Conservation (phyloP, 2,113 vertebrate species). For the Laticauda colubrina region DNA sequence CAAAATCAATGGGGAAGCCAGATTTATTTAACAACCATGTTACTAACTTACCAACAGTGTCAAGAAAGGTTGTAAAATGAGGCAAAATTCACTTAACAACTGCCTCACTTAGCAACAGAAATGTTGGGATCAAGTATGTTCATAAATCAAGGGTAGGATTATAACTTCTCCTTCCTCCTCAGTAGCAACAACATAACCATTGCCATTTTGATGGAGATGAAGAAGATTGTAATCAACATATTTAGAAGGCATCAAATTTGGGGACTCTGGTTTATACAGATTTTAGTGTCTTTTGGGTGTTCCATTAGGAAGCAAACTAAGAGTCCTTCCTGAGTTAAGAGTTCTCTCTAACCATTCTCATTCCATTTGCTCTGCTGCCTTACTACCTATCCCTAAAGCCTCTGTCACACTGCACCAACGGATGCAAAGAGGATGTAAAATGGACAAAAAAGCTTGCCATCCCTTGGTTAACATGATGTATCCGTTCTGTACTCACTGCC, state of each 20-base stretch:
- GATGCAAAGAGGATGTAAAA: too few relatives aligned
- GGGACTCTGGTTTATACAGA: background rate
- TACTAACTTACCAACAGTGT: background rate
- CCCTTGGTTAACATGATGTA: too few relatives aligned
- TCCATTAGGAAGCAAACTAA: background rate
- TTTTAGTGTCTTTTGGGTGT: background rate
- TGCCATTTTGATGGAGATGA: background rate
- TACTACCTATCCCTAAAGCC: background rate
- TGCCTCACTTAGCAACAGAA: background rate
- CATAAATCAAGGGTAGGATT: background rate
- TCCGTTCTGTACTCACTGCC: too few relatives aligned
- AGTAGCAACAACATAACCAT: background rate
- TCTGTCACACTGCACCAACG: too few relatives aligned
- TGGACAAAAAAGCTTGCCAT: too few relatives aligned
- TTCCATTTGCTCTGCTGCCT: background rate
- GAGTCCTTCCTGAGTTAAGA: background rate
- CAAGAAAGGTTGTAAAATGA: background rate
- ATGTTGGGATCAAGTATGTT: background rate
- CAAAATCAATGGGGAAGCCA: background rate
- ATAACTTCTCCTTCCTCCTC: background rate
- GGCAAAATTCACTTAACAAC: background rate
- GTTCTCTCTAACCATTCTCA: background rate
- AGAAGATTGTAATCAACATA: background rate
- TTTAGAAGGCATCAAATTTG: background rate
- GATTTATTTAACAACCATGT: background rate